Evolutionary conservation across 1,140 invertebrate genomes (phyloP).

Genomic region (Zaprionus gabonicus): DNA sequence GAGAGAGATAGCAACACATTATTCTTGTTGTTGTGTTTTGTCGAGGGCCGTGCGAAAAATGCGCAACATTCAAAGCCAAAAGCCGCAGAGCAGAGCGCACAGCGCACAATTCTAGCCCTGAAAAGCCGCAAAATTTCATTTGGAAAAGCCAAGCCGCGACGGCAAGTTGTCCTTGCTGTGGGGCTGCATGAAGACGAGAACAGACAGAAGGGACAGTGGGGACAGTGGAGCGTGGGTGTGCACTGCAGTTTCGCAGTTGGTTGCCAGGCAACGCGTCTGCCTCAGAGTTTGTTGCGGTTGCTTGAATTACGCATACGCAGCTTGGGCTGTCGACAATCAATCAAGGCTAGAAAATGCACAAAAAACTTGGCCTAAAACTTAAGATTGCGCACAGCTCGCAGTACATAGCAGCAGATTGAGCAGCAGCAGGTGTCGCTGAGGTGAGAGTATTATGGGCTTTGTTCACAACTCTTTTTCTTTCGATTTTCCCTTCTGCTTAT

Average conservation of each 20-base stretch:
- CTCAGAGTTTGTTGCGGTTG: constrained; percentile 27
- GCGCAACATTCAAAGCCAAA: constrained; percentile 38
- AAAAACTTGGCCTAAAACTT: neutral
- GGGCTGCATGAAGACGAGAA: constrained; percentile 16
- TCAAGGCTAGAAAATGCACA: constrained; percentile 3
- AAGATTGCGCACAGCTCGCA: neutral
- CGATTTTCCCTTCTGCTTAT: neutral
- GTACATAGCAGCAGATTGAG: no score
- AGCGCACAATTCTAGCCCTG: constrained; percentile 31
- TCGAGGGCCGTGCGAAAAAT: constrained; percentile 27
- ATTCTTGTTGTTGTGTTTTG: constrained; percentile 21
- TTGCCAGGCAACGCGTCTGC: constrained; percentile 10
- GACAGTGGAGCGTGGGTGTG: neutral
- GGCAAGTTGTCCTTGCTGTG: constrained; percentile 44
- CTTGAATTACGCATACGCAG: constrained; percentile 47
- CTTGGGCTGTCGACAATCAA: constrained; percentile 27
- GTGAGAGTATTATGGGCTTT: neutral
- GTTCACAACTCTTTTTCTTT: neutral
- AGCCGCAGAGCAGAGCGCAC: constrained; percentile 31
- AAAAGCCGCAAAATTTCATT: constrained; percentile 60
- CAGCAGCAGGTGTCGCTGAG: neutral
- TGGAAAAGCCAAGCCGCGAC: constrained; percentile 42
- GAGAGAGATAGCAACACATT: constrained; percentile 7
- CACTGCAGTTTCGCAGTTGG: constrained; percentile 9
- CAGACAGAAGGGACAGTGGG: no score